phyloP scores from a whole-genome alignment of 2,113 vertebrate species.

The Misgurnus anguillicaudatus region DNA sequence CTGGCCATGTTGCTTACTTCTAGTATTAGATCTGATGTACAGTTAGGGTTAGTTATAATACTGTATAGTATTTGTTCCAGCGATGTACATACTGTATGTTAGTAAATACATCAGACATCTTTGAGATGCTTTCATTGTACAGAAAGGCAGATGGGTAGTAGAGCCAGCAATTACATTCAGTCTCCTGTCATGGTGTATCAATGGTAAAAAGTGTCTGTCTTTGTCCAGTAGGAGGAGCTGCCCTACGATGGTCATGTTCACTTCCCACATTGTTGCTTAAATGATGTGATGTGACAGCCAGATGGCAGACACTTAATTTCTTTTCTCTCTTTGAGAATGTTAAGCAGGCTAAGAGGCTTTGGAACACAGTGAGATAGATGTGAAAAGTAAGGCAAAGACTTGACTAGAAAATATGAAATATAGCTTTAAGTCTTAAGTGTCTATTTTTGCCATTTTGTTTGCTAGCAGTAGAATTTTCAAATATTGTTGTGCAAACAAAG shows the following conservation, averaged over 20 bases:
- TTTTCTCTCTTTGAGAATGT: background rate
- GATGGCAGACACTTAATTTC: background rate
- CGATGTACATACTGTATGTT: too few species aligned
- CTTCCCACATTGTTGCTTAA: constrained; percentile 4
- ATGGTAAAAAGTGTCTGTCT: background rate
- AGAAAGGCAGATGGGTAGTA: background rate
- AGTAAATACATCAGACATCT: too few species aligned
- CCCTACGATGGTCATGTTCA: constrained; percentile 2
- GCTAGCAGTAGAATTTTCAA: background rate
- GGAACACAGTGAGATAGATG: background rate
- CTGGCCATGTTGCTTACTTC: too few species aligned
- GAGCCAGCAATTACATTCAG: constrained; percentile 5
- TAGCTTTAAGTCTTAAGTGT: too few species aligned
- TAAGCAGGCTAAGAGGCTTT: constrained; percentile 5
- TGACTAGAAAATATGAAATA: background rate
- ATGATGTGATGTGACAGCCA: constrained; percentile 1
- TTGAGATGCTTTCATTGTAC: too few species aligned
- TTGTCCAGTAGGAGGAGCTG: constrained; percentile 34
- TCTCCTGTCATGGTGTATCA: background rate
- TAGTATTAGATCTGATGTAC: too few species aligned
- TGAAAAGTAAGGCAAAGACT: background rate
- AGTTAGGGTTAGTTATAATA: too few species aligned
- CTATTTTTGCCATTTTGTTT: background rate
- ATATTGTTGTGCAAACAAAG: too few species aligned
- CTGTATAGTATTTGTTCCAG: too few species aligned